Evolutionary conservation across 1,140 invertebrate genomes (phyloP), one percentile per base, ranked within the genome.

Genomic region (Eulimnadia texana): DNA sequence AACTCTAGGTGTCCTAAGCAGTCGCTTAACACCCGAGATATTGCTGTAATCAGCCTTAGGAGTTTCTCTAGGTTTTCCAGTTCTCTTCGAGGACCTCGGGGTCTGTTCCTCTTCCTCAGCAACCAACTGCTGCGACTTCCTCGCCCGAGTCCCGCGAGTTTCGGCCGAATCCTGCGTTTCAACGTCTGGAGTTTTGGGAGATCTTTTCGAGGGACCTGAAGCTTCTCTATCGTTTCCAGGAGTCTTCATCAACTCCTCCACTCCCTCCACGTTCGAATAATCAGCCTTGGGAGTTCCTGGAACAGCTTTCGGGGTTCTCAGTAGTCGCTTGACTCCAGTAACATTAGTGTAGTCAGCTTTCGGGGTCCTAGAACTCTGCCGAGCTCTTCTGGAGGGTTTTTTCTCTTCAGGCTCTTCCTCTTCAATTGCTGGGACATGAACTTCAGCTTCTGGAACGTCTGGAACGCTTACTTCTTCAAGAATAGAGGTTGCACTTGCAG

Each of bases 371-470:
- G 33, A 42, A 16, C 6, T 9, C 16, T 42, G 6, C 16, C 33
- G 6, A 9, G 33, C n/a, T n/a, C n/a, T n/a, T n/a, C n/a, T n/a
- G n/a, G n/a, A 49, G 42, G 13, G 33, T 42, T 42, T 16, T 42
- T 42, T 42, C 16, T 9, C 33, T 9, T 6, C 6, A 6, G 6
- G 33, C 6, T 9, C 33, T 9, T 6, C 33, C 16, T 42, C 33
- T 9, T 6, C 33, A 42, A 16, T 16, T 42, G 10, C 13, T 33
- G 3, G 13, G 29, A 25, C 27, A 27, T 50, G 55, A 54, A 60
- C 3, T 10, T 55, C 49, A 55, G 61, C 64, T 63, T 72, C 71
- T 33, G 67, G 63, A 19, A n/a, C n/a, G n/a, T 42, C 33, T 16
- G 33, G 33, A n/a, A n/a, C n/a, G 33, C 6, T 42, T 42, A 9